Conservation (phyloP, 2,113 vertebrate species). For the Bungarus multicinctus region DNA sequence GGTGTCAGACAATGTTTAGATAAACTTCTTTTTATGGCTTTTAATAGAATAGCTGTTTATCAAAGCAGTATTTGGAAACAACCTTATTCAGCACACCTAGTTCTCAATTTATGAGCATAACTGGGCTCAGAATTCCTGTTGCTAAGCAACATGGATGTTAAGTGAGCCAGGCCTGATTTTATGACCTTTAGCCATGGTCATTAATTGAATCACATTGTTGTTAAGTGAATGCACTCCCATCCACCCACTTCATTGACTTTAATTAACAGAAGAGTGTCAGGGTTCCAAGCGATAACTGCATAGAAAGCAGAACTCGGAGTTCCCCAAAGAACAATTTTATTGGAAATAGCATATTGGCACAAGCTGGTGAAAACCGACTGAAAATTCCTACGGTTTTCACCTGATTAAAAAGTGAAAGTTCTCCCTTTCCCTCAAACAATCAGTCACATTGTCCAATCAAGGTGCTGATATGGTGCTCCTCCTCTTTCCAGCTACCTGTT, state of each 20-base stretch:
- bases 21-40: neutral
- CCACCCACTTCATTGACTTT: neutral
- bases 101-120: neutral
- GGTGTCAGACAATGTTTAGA: slow-evolving; percentile 10
- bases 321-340: too few species aligned
- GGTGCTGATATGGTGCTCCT: too few species aligned
- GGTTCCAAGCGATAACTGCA: too few species aligned
- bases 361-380: too few species aligned
- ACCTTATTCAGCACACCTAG: neutral
- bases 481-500: too few species aligned
- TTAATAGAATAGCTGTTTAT: neutral
- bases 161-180: neutral
- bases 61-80: neutral
- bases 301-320: too few species aligned
- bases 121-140: neutral
- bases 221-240: neutral
- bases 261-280: neutral
- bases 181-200: neutral
- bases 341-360: too few species aligned
- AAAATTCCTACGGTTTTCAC: too few species aligned
- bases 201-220: neutral
- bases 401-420: too few species aligned
- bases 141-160: neutral
- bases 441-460: too few species aligned
- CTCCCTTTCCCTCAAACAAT: too few species aligned